These are phyloP conservation scores for Drosophila insularis DNA, from an alignment of 1,140 invertebrate species.

Conservation along the genomic window DNA sequence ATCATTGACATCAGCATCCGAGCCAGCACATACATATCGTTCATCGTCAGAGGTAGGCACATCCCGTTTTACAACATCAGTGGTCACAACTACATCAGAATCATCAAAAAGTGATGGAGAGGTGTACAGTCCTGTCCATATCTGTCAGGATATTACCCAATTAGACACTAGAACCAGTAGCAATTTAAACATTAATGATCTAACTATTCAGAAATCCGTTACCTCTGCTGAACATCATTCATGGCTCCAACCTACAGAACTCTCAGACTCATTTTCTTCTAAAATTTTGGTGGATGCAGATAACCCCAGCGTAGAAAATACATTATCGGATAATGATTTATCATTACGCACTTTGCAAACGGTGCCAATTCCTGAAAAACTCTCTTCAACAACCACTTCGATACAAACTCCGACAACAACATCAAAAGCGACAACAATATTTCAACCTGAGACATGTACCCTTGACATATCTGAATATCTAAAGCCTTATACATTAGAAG, in stretches of 20 bases:
- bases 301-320: not conserved
- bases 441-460: slow-evolving; percentile 27
- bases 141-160: not conserved
- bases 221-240: slow-evolving; percentile 3
- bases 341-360: slow-evolving; percentile 10
- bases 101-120: not conserved
- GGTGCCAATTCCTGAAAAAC: slow-evolving; percentile 2
- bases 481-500: slow-evolving; percentile 58
- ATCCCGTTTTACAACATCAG: not conserved
- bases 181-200: not conserved
- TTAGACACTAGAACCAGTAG: not conserved
- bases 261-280: not conserved
- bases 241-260: slow-evolving; percentile 2
- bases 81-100: not conserved
- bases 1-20: slow-evolving; percentile 7
- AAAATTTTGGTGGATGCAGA: not conserved
- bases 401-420: not conserved
- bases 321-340: slow-evolving; percentile 2
- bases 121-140: not conserved
- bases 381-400: slow-evolving; percentile 6
- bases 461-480: slow-evolving; percentile 64
- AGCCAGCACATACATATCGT: slow-evolving; percentile 16
- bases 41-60: not conserved
- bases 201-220: not conserved
- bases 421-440: slow-evolving; percentile 7